Base-by-base conservation (phyloP, 2,888 invertebrate genomes). In the Tricholauxania praeusta region DNA sequence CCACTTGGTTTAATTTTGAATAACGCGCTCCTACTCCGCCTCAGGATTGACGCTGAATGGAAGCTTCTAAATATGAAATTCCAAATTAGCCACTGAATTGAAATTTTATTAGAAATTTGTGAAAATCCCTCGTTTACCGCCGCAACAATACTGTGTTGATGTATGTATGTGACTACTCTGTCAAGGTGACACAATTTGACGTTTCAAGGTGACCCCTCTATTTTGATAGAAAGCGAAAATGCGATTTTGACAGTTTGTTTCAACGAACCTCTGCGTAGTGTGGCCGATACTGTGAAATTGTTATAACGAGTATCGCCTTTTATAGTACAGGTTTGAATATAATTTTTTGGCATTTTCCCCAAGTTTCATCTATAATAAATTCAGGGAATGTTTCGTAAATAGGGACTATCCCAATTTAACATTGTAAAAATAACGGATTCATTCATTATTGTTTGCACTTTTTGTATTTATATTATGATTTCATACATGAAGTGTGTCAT, bases 181-280 rank as follows among this genome's bases (percentile, higher is more conserved):
- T 73, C 82, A 83, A 83, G 83, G 83, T 83, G 83, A 83, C 83
- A 83, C 82, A 80, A 79, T 83, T 83, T 85, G 85, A 84, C 85
- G 81, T 84, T 82, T 85, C 86, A 87, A 87, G 87, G 87, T 87
- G 87, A 87, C 87, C 86, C 86, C 80, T 82, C 63, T 47, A 53
- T 47, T 78, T 79, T 76, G 78, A 81, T 79, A 76, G 59, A 28
- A 62, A 71, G 10, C 72, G 72, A 67, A 60, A 39, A 66, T 22
- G 17, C 22, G 19, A 39, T 28, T 64, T 48, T 75, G 77, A 74
- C 75, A 75, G 39, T 28, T 65, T 12, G 19, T 66, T 17, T 7
- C 28, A 28, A 28, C 28, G 3, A 28, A 28, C 28, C 4, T 28
- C 0, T 28, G 28, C n/a, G 19, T n/a, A 17, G 69, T 15, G 69